These are phyloP conservation scores for Apantesis nais DNA, from an alignment of 2,888 invertebrate genomes.

Conservation along the genomic window DNA sequence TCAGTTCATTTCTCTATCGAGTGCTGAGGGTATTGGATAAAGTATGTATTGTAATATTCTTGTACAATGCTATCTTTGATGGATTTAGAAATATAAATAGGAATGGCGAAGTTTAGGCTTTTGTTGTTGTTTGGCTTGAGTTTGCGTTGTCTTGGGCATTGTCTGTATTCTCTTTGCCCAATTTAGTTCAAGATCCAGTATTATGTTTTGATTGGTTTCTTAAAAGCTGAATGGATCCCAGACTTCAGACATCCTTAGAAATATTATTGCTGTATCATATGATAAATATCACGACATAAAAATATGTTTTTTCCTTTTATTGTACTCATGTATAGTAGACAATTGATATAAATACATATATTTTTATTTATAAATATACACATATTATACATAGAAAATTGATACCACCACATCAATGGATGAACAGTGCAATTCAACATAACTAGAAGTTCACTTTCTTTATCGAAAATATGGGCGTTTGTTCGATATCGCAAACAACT, in stretches of 20 bases:
- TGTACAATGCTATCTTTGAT: constrained; percentile 1
- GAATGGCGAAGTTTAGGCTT: neutral
- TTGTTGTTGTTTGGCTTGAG: neutral
- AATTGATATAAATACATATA: no score
- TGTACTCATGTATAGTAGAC: no score
- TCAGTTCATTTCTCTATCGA: constrained; percentile 37
- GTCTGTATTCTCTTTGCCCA: neutral
- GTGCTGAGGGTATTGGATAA: constrained; percentile 13
- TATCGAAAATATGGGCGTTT: neutral
- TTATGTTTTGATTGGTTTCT: neutral
- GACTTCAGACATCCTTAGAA: neutral
- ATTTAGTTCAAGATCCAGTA: neutral
- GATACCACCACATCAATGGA: no score
- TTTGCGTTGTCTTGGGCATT: neutral
- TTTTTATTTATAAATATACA: no score
- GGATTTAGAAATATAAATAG: neutral
- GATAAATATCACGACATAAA: no score
- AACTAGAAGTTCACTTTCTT: neutral
- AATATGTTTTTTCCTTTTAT: no score
- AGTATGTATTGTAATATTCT: neutral
- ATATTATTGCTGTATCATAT: no score
- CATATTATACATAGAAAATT: no score
- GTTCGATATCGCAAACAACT: neutral
- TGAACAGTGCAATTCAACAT: neutral
- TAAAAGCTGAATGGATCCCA: neutral